These are phyloP conservation scores for Centrocercus urophasianus DNA, from an alignment of 2,113 vertebrate genomes.

Conservation along the genomic window DNA sequence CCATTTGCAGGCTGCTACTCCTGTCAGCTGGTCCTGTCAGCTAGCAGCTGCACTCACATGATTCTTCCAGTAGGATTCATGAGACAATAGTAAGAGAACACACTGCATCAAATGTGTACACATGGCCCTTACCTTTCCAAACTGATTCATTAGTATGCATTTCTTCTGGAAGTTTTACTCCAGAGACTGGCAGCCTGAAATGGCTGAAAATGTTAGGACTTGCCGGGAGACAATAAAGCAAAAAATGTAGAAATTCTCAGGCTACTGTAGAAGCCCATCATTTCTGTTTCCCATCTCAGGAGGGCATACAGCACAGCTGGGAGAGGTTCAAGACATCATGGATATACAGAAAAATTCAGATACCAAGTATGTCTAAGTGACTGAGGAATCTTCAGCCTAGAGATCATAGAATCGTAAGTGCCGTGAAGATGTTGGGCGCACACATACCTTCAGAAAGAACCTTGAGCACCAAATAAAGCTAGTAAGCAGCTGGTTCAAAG, in stretches of 20 bases:
- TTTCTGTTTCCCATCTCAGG: neutral
- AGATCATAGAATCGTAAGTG: neutral
- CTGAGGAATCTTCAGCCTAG: neutral
- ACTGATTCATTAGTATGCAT: neutral
- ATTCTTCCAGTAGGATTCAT: neutral
- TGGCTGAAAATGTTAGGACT: neutral
- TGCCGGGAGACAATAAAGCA: neutral
- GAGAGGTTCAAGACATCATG: neutral
- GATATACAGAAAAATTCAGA: neutral
- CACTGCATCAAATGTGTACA: neutral
- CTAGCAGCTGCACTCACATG: neutral
- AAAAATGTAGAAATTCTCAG: neutral
- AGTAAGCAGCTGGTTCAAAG: neutral
- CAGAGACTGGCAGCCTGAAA: neutral
- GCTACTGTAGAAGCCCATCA: neutral
- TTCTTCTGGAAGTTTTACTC: neutral
- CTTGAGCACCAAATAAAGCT: neutral
- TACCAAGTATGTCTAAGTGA: neutral
- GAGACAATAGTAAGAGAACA: neutral
- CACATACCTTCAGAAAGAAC: neutral
- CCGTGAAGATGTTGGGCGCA: neutral
- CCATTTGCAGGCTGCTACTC: neutral
- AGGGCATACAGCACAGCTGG: neutral
- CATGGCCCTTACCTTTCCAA: neutral
- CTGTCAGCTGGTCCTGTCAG: neutral